phyloP scores from a whole-genome alignment of 1,140 invertebrate genomes.

The Meloidogyne chitwoodi region DNA sequence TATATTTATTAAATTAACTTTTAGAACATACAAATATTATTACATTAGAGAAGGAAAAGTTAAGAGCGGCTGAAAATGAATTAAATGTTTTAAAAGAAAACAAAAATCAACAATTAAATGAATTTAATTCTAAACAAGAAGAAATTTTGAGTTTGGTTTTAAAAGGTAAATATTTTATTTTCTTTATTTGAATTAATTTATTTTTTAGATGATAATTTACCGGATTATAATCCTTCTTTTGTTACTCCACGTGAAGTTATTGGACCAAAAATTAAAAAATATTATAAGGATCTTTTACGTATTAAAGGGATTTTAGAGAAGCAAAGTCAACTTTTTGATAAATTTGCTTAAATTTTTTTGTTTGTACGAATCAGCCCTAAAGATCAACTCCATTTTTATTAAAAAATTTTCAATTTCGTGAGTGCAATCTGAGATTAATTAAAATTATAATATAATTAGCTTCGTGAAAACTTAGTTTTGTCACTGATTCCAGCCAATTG shows the following conservation, averaged over 20 bases:
- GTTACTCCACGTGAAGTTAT: not conserved
- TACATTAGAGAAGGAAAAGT: not conserved
- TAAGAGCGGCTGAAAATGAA: not conserved
- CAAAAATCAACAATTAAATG: not conserved
- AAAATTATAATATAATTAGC: no score
- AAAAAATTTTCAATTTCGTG: no score
- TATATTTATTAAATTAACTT: not conserved
- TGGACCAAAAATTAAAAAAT: not conserved
- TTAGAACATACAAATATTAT: not conserved
- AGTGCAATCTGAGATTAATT: no score
- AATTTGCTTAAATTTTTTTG: not conserved
- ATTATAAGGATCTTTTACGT: not conserved
- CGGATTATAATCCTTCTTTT: not conserved
- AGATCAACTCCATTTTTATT: no score
- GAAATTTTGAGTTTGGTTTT: not conserved
- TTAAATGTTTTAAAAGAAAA: not conserved
- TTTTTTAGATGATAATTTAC: no score
- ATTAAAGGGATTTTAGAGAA: not conserved
- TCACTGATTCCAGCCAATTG: no score
- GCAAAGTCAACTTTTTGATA: not conserved
- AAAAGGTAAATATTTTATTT: not conserved
- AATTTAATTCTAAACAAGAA: not conserved
- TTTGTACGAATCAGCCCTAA: no score
- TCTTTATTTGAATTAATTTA: no score
- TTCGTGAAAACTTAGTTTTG: no score